A percentile compares a stretch with the other conserved stretches of the same genome.
These are phyloP conservation scores for Prostheceraeus crozeri DNA, from an alignment of 2,888 invertebrate genomes.

Conservation along the genomic window DNA sequence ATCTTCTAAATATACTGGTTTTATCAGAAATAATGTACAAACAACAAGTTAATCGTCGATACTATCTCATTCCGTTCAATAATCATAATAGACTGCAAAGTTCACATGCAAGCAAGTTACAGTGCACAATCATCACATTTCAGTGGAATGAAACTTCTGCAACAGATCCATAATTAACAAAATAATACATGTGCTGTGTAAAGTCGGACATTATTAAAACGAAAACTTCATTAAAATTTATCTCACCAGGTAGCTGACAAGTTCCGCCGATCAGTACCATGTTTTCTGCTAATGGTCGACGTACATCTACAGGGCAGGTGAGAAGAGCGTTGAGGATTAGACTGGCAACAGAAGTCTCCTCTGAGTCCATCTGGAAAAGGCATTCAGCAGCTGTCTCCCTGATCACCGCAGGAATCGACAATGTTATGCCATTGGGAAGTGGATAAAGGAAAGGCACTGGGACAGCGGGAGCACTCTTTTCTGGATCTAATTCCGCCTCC, in stretches of 20 bases:
- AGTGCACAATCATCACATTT: no score
- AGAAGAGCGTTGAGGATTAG: conserved; percentile 74
- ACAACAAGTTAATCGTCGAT: no score
- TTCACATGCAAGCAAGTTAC: no score
- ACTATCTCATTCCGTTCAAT: no score
- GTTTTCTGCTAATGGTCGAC: conserved; percentile 66
- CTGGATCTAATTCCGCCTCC: conserved; percentile 8
- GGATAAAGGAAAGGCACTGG: conserved; percentile 14
- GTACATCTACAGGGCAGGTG: conserved; percentile 43
- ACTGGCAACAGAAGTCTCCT: conserved; percentile 72
- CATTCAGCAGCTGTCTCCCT: conserved; percentile 75
- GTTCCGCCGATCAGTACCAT: conserved; percentile 80
- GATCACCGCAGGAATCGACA: conserved; percentile 36
- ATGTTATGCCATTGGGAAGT: conserved; percentile 9
- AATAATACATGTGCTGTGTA: no score
- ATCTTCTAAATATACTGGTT: no score
- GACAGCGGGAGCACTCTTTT: conserved; percentile 16
- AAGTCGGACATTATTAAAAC: no score
- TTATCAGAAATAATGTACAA: no score
- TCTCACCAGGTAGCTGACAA: conserved; percentile 71
- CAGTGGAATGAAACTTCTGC: no score
- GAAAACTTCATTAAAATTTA: no score
- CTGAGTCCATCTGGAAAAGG: conserved; percentile 75
- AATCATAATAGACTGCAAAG: no score
- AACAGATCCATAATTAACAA: no score